Evolutionary conservation across 2,888 invertebrate species (phyloP), one percentile per base, ranked within the genome.

Genomic region (Lithophane ornitopus): DNA sequence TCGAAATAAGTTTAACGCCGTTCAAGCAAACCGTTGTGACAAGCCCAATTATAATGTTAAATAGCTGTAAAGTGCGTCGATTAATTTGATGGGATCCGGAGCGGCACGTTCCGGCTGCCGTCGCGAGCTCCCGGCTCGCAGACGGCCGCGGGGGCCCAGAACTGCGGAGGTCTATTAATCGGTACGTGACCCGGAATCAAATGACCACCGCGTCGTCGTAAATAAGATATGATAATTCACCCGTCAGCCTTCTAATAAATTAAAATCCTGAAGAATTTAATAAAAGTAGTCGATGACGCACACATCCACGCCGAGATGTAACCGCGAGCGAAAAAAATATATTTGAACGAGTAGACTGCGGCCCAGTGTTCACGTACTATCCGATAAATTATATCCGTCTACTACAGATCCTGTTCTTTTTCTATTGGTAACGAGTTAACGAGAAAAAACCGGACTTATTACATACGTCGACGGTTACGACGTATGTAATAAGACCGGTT

Each of bases 121-220:
- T 22, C 58, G 44, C 58, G 44, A 39, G 71, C 28, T 58, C 63
- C 62, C 49, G 41, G 49, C 54, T 26, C 68, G 41, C 58, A 54
- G 66, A 19, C 28, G 49, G 52, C 49, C 14, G 58, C 58, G 28
- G 44, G 62, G 59, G 80, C 9, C 72, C 73, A 22, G 62, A n/a
- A 61, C 44, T 39, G 66, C 54, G 88, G 81, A 86, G 70, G 82
- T 82, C 85, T 87, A 90, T 91, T 91, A 91, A 91, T 90, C 89
- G 91, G 73, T 87, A 93, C 93, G 94, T 93, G 94, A 91, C 91
- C 89, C 85, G 93, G 89, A 91, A 89, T 87, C 87, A 86, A 87
- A 91, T 89, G 86, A 73, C 74, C 82, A 82, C 74, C 79, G 80
- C 65, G 56, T 58, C 86, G 74, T 65, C 76, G 80, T 85, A 87